These are phyloP conservation scores for Diploptera punctata DNA, from an alignment of 2,888 invertebrate species.

Conservation along the genomic window DNA sequence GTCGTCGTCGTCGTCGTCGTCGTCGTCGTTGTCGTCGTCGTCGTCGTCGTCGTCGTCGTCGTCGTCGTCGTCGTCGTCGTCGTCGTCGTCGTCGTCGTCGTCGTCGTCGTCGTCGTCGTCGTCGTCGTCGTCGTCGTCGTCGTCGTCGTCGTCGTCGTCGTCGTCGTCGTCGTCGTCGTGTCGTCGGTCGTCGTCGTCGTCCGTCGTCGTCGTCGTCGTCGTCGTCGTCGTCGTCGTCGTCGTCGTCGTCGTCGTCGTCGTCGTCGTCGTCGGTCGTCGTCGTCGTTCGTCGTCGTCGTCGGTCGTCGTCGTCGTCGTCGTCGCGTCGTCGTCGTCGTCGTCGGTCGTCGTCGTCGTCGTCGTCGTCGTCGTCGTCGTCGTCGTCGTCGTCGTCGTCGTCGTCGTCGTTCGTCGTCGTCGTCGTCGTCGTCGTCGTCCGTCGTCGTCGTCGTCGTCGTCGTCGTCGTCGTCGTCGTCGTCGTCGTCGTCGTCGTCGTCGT, in stretches of 20 bases:
- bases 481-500: not conserved
- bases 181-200: not conserved
- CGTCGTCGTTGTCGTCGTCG: conserved; percentile 1
- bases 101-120: conserved; percentile 1
- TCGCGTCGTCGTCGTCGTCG: too few species aligned
- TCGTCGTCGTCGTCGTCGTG: not conserved
- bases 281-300: too few species aligned
- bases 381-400: too few species aligned
- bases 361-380: not conserved
- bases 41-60: conserved; percentile 1
- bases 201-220: too few species aligned
- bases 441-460: too few species aligned
- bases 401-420: too few species aligned
- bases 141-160: conserved; percentile 1
- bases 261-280: too few species aligned
- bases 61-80: not conserved
- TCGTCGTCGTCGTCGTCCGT: too few species aligned
- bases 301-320: too few species aligned
- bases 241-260: conserved; percentile 1
- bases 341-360: too few species aligned
- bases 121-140: conserved; percentile 1
- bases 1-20: conserved; percentile 1
- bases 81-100: not conserved
- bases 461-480: not conserved
- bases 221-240: conserved; percentile 1